A percentile compares a stretch with the other conserved stretches of the same genome.
Conservation (phyloP, 2,888 invertebrate genomes). For the Orthonevra nobilis region DNA sequence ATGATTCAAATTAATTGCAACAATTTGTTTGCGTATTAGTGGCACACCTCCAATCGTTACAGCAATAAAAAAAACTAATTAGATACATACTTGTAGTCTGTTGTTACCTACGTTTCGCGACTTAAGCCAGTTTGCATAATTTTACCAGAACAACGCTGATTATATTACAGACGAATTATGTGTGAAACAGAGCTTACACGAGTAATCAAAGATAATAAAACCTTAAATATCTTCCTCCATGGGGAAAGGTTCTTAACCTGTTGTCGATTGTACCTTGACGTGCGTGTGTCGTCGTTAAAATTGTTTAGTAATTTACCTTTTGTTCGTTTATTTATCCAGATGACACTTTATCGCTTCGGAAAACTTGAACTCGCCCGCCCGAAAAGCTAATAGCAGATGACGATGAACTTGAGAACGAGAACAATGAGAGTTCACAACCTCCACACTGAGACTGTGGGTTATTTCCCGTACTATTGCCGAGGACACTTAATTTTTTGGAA, state of each 20-base stretch:
- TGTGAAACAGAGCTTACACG: not conserved
- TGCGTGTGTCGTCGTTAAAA: conserved; percentile 30
- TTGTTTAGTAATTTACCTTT: conserved; percentile 35
- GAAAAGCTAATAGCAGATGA: conserved; percentile 37
- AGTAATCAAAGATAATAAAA: not conserved
- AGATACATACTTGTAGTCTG: not conserved
- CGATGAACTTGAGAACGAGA: conserved; percentile 30
- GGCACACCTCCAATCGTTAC: conserved; percentile 28
- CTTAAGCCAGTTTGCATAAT: too few species aligned
- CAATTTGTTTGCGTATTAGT: conserved; percentile 3
- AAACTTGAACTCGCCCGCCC: conserved; percentile 48
- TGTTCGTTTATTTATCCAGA: conserved; percentile 26
- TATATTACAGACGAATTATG: too few species aligned
- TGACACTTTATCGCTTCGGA: conserved; percentile 29
- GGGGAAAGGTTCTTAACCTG: conserved; percentile 43
- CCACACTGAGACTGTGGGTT: not conserved
- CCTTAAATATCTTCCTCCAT: not conserved
- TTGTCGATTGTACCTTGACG: conserved; percentile 35
- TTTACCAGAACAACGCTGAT: too few species aligned
- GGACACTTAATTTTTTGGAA: conserved; percentile 43
- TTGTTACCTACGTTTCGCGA: too few species aligned
- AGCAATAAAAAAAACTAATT: conserved; percentile 10
- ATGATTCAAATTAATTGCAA: conserved; percentile 19
- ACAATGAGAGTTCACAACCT: conserved; percentile 30
- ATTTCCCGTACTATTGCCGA: conserved; percentile 21